Evolutionary conservation across 2,888 invertebrate genomes (phyloP).

Genomic region (Epinotia ramella): DNA sequence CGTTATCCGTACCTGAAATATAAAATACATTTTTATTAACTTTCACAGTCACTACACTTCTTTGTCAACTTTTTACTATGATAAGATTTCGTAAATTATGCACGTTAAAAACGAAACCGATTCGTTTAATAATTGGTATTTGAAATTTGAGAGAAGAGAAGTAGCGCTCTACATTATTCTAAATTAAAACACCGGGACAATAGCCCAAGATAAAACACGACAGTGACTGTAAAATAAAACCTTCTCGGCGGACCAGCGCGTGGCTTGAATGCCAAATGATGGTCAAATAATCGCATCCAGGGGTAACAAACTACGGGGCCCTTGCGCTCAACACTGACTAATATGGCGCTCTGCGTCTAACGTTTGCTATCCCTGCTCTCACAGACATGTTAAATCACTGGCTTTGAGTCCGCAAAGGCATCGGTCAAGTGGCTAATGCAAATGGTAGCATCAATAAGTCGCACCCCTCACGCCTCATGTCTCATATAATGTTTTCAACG

Average conservation of each 20-base stretch:
- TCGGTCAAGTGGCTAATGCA: conserved; percentile 45
- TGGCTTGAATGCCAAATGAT: conserved; percentile 64
- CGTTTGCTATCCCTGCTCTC: conserved; percentile 52
- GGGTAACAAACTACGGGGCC: conserved; percentile 65
- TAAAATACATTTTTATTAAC: conserved; percentile 10
- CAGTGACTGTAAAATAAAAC: conserved; percentile 33
- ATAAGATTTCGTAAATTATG: not conserved
- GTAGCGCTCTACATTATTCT: not conserved
- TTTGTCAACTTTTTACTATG: not conserved
- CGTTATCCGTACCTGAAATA: conserved; percentile 33
- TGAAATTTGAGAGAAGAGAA: not conserved
- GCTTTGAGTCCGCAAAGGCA: conserved; percentile 57
- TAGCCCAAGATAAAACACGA: conserved; percentile 15
- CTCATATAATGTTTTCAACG: not conserved
- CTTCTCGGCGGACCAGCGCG: conserved; percentile 47
- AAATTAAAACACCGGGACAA: conserved; percentile 5
- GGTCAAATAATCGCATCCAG: conserved; percentile 70
- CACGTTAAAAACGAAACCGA: not conserved
- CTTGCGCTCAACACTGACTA: conserved; percentile 61
- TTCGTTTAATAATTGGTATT: no score
- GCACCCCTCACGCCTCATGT: not conserved
- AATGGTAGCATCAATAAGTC: conserved; percentile 39
- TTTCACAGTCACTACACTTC: not conserved
- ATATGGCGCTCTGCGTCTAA: conserved; percentile 59
- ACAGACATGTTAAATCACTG: conserved; percentile 66